Conservation (phyloP, 2,797 vertebrate genomes). For the Enteromius thamalakanensis region DNA sequence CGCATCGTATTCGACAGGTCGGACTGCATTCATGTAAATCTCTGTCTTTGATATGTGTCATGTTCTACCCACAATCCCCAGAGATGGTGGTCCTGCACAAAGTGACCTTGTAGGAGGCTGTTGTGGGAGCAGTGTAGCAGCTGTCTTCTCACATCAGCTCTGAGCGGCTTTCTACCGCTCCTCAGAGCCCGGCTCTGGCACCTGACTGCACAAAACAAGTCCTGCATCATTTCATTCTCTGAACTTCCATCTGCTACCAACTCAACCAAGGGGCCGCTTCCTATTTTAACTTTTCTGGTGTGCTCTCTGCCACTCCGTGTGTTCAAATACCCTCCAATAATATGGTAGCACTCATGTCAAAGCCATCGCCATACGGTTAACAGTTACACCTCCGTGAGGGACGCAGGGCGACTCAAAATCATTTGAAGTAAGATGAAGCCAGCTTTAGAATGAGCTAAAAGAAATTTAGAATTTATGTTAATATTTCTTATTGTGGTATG, state of each 20-base stretch:
- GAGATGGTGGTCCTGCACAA: conserved; percentile 63
- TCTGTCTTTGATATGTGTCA: conserved; percentile 56
- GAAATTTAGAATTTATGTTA: neutral
- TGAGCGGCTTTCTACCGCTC: conserved; percentile 74
- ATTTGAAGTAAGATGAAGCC: neutral
- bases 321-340: conserved; percentile 64
- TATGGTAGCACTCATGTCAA: neutral
- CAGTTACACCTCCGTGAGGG: neutral
- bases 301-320: conserved; percentile 62
- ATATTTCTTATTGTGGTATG: neutral
- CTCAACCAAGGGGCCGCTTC: conserved; percentile 82
- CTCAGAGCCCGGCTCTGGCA: conserved; percentile 78
- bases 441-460: neutral
- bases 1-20: conserved; percentile 34
- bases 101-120: conserved; percentile 79
- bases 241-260: conserved; percentile 84
- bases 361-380: neutral
- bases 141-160: conserved; percentile 80
- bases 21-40: conserved; percentile 46
- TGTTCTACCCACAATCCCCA: conserved; percentile 53
- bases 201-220: conserved; percentile 79
- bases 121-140: conserved; percentile 74
- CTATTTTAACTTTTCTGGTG: conserved; percentile 82
- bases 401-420: neutral
- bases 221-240: conserved; percentile 82